phyloP scores from a whole-genome alignment of 2,113 vertebrate genomes.

The Stigmatopora argus region DNA sequence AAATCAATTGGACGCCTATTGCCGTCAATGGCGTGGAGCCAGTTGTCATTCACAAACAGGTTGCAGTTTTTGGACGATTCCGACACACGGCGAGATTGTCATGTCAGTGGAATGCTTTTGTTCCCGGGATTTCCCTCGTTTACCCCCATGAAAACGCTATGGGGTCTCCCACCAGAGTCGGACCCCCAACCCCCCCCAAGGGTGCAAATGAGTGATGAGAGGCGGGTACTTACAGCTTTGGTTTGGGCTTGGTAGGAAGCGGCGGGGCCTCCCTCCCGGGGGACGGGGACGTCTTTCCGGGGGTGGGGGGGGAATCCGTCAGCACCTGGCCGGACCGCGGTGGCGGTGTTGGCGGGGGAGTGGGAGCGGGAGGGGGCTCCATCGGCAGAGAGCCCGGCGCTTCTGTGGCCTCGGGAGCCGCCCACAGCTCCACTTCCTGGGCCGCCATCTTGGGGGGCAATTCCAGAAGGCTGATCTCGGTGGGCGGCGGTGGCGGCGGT shows the following conservation, averaged over 20 bases:
- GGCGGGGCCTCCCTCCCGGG: conserved; percentile 82
- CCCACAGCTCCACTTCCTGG: conserved; percentile 69
- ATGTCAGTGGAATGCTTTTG: conserved; percentile 51
- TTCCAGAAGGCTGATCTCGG: conserved; percentile 81
- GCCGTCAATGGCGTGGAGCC: no score
- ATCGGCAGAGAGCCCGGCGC: conserved; percentile 55
- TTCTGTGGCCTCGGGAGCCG: conserved; percentile 40
- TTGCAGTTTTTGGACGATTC: conserved; percentile 32
- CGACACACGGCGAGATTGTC: conserved; percentile 42
- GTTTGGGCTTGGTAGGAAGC: conserved; percentile 83
- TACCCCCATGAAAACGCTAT: conserved; percentile 36
- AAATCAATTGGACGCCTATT: no score
- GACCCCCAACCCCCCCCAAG: conserved; percentile 10
- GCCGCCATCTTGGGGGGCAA: conserved; percentile 71
- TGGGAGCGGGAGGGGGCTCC: conserved; percentile 19
- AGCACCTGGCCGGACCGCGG: conserved; percentile 37
- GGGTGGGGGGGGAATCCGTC: conserved; percentile 37
- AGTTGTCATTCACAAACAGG: no score
- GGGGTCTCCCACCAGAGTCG: conserved; percentile 18
- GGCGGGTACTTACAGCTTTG: conserved; percentile 89
- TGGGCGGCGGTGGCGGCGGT: conserved; percentile 64
- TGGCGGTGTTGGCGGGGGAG: conserved; percentile 31
- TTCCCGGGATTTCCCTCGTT: conserved; percentile 43
- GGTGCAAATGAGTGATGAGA: conserved; percentile 11
- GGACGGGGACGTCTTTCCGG: conserved; percentile 62